Conservation (phyloP, 2,797 vertebrate species). For the Brachymystax lenok region DNA sequence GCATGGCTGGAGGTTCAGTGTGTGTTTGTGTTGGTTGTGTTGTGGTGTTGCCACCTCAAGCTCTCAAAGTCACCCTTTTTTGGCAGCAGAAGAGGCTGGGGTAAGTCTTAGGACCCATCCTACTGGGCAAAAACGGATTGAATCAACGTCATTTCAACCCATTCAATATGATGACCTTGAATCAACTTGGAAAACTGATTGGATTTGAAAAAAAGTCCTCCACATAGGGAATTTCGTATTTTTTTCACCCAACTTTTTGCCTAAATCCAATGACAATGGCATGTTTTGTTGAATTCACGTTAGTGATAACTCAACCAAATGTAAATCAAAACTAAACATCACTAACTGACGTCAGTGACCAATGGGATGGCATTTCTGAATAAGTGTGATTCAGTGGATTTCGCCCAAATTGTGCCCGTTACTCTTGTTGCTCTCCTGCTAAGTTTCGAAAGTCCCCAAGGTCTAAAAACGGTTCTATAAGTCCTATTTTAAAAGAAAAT, state of each 20-base stretch:
- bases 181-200: too few species aligned
- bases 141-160: not conserved
- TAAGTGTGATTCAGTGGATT: conserved; percentile 8
- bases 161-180: too few species aligned
- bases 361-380: not conserved
- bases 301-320: too few species aligned
- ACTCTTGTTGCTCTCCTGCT: not conserved
- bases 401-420: not conserved
- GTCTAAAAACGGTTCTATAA: not conserved
- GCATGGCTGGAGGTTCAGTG: conserved; percentile 27
- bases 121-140: too few species aligned
- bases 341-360: not conserved
- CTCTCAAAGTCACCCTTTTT: not conserved
- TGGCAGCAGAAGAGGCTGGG: not conserved
- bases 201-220: too few species aligned
- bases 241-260: too few species aligned
- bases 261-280: too few species aligned
- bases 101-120: conserved; percentile 15
- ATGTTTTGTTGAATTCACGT: too few species aligned
- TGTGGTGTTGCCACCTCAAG: not conserved
- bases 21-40: not conserved
- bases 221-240: too few species aligned
- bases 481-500: not conserved
- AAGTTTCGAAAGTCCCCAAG: not conserved
- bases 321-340: too few species aligned